Evolutionary conservation across 2,888 invertebrate genomes (phyloP).

Genomic region (Trilocha varians): DNA sequence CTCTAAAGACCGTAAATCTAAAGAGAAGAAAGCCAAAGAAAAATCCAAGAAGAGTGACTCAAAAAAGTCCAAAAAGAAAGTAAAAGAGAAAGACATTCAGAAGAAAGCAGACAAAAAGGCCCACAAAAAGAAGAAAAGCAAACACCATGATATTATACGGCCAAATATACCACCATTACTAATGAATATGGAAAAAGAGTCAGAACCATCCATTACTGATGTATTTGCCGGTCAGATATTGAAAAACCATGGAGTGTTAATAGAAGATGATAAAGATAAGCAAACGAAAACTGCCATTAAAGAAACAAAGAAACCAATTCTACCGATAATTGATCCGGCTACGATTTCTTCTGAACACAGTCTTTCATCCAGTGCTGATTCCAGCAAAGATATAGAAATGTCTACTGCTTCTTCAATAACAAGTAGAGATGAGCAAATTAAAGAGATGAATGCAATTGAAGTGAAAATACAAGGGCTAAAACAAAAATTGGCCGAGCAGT

Average conservation of each 20-base stretch:
- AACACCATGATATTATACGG: conserved; percentile 53
- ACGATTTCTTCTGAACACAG: conserved; percentile 36
- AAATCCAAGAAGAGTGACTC: conserved; percentile 46
- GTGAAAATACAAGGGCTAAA: conserved; percentile 72
- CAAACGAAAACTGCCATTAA: conserved; percentile 34
- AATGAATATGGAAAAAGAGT: conserved; percentile 63
- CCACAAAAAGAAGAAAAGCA: conserved; percentile 59
- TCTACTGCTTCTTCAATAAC: conserved; percentile 12
- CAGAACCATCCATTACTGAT: conserved; percentile 74
- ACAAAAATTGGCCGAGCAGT: conserved; percentile 55
- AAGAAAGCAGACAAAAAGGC: conserved; percentile 58
- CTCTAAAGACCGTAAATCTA: conserved; percentile 42
- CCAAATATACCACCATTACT: conserved; percentile 62
- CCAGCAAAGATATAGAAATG: conserved; percentile 31
- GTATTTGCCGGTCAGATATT: conserved; percentile 77
- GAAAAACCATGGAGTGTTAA: conserved; percentile 57
- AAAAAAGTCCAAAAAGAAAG: conserved; percentile 58
- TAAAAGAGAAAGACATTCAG: conserved; percentile 44
- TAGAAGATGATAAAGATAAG: conserved; percentile 37
- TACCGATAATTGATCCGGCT: conserved; percentile 61
- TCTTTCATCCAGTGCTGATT: conserved; percentile 10
- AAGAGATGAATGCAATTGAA: conserved; percentile 71
- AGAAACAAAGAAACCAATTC: conserved; percentile 43
- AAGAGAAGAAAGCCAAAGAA: conserved; percentile 61
- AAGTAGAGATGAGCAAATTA: conserved; percentile 43